phyloP scores from a whole-genome alignment of 2,113 vertebrate genomes.

The Sinocyclocheilus grahami region DNA sequence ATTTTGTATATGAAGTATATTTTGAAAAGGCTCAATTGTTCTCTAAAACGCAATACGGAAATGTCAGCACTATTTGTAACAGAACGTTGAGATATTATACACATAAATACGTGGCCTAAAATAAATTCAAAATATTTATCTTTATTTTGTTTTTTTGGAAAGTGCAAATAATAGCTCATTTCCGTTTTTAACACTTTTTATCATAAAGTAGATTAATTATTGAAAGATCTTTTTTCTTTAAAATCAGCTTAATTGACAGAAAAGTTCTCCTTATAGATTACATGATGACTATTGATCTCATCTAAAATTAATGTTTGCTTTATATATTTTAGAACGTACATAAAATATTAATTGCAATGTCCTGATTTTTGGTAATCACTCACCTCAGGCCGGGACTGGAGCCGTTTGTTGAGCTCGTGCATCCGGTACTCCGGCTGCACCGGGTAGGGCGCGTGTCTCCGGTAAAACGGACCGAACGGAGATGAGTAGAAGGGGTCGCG shows the following conservation, averaged over 20 bases:
- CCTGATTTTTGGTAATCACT: conserved; percentile 2
- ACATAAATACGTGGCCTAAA: neutral
- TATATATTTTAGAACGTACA: neutral
- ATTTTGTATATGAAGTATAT: neutral
- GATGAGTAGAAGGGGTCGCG: conserved; percentile 53
- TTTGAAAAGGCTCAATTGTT: neutral
- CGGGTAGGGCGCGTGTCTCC: conserved; percentile 96
- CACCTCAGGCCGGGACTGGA: conserved; percentile 99
- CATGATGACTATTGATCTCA: neutral
- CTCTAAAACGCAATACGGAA: neutral
- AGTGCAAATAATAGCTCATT: neutral
- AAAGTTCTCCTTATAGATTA: neutral
- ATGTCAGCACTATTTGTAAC: neutral
- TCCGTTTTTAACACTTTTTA: neutral
- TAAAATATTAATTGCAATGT: neutral
- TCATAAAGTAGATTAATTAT: neutral
- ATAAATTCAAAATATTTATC: neutral
- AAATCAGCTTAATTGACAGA: neutral
- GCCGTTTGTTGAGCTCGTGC: conserved; percentile 98
- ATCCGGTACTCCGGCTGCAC: conserved; percentile 99
- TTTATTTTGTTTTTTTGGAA: neutral
- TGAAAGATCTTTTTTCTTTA: neutral
- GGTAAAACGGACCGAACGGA: conserved; percentile 65
- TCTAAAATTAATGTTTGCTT: neutral
- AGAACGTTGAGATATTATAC: neutral